These are phyloP conservation scores for Peribatodes rhomboidaria DNA, from an alignment of 2,888 invertebrate genomes.

Conservation along the genomic window DNA sequence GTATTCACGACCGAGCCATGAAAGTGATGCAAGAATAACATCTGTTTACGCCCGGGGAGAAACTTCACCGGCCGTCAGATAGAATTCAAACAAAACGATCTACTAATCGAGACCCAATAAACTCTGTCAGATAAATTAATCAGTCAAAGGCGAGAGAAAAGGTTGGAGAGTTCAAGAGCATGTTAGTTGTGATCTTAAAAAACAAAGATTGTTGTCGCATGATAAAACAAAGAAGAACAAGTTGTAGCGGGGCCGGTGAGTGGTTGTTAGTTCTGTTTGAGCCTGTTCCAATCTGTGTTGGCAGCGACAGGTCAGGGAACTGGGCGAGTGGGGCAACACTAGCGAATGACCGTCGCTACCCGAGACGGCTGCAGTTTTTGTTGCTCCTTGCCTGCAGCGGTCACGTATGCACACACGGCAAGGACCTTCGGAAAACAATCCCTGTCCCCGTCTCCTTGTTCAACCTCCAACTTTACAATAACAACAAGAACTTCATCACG, in stretches of 20 bases:
- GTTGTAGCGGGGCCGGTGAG: slow-evolving; percentile 1
- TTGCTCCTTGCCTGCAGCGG: slow-evolving; percentile 57
- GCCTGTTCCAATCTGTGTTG: slow-evolving; percentile 47
- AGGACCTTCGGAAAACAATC: slow-evolving; percentile 48
- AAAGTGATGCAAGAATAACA: slow-evolving; percentile 51
- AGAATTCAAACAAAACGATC: slow-evolving; percentile 2
- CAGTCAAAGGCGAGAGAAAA: slow-evolving; percentile 47
- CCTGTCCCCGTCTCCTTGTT: slow-evolving; percentile 30
- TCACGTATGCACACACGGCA: slow-evolving; percentile 54
- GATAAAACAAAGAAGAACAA: slow-evolving; percentile 15
- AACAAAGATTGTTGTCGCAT: slow-evolving; percentile 35
- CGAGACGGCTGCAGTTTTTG: slow-evolving; percentile 47
- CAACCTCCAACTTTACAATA: slow-evolving; percentile 17
- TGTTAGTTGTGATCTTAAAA: slow-evolving; percentile 2
- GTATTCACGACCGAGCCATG: slow-evolving; percentile 7
- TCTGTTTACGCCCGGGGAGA: slow-evolving; percentile 40
- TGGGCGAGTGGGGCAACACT: slow-evolving; percentile 39
- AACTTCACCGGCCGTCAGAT: slow-evolving; percentile 10
- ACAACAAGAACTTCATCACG: slow-evolving; percentile 6
- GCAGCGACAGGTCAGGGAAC: slow-evolving; percentile 49
- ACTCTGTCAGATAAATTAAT: slow-evolving; percentile 42
- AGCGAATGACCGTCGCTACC: slow-evolving; percentile 25
- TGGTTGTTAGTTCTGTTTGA: slow-evolving; percentile 11
- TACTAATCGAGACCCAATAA: slow-evolving; percentile 26
- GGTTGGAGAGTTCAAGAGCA: slow-evolving; percentile 49